Conservation (phyloP, 2,113 vertebrate species). For the Indicator maculatus region DNA sequence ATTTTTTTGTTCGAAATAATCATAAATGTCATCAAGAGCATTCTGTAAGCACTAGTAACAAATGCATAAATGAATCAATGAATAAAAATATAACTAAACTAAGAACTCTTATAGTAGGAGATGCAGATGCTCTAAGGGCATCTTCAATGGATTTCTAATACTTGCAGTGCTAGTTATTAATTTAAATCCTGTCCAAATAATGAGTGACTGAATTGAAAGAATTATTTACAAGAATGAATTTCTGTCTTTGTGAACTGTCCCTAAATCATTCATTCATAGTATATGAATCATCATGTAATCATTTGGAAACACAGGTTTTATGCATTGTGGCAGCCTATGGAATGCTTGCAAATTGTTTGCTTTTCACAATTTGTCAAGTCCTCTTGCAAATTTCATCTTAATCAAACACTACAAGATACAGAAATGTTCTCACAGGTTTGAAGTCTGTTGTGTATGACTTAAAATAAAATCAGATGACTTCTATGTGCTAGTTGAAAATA, state of each 20-base stretch:
- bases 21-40: not conserved
- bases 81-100: not conserved
- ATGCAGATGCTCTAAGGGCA: not conserved
- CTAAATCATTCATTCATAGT: not conserved
- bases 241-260: not conserved
- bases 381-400: not conserved
- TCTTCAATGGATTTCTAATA: not conserved
- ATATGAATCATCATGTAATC: not conserved
- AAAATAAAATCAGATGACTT: not conserved
- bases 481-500: not conserved
- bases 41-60: not conserved
- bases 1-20: slow-evolving; percentile 45
- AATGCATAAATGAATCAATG: not conserved
- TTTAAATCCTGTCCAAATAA: not conserved
- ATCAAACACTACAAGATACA: not conserved
- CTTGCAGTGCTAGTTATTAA: not conserved
- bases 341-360: not conserved
- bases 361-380: not conserved
- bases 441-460: not conserved
- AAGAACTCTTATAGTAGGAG: not conserved
- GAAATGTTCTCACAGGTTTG: not conserved
- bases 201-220: not conserved
- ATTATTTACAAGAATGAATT: not conserved
- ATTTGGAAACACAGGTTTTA: not conserved
- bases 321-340: not conserved